A percentile compares a stretch with the other conserved stretches of the same genome.
These are phyloP conservation scores for Atractosteus spatula DNA, from an alignment of 2,113 vertebrate genomes.

Conservation along the genomic window DNA sequence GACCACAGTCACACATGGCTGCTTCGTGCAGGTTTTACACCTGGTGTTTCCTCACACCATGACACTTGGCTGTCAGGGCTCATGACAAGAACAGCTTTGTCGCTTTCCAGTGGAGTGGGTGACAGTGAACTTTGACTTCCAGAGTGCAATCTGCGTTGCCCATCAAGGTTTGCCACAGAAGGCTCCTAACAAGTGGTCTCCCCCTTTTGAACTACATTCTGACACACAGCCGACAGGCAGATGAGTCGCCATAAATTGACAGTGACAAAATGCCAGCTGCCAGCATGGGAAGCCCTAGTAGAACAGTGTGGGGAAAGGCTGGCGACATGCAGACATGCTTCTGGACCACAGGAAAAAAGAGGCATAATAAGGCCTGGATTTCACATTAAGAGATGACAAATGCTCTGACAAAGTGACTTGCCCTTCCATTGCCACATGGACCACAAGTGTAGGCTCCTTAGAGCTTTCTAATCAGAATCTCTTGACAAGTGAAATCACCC, in stretches of 20 bases:
- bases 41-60: conserved; percentile 20
- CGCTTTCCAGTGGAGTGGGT: not conserved
- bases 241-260: conserved; percentile 36
- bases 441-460: too few relatives aligned
- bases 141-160: not conserved
- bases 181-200: conserved; percentile 35
- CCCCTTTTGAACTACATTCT: conserved; percentile 29
- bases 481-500: too few relatives aligned
- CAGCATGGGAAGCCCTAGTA: conserved; percentile 12
- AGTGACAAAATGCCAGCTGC: conserved; percentile 34
- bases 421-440: too few relatives aligned
- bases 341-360: too few relatives aligned
- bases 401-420: too few relatives aligned
- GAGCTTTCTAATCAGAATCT: too few relatives aligned
- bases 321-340: not conserved
- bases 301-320: conserved; percentile 16
- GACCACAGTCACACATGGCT: conserved; percentile 21
- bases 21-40: conserved; percentile 27
- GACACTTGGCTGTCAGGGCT: conserved; percentile 5
- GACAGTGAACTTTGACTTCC: not conserved
- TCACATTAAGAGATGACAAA: too few relatives aligned
- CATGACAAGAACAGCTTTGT: conserved; percentile 8
- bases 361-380: too few relatives aligned
- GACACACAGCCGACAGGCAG: conserved; percentile 24
- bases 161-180: conserved; percentile 35